Evolutionary conservation across 1,140 invertebrate genomes (phyloP).

Genomic region (Sipha flava): DNA sequence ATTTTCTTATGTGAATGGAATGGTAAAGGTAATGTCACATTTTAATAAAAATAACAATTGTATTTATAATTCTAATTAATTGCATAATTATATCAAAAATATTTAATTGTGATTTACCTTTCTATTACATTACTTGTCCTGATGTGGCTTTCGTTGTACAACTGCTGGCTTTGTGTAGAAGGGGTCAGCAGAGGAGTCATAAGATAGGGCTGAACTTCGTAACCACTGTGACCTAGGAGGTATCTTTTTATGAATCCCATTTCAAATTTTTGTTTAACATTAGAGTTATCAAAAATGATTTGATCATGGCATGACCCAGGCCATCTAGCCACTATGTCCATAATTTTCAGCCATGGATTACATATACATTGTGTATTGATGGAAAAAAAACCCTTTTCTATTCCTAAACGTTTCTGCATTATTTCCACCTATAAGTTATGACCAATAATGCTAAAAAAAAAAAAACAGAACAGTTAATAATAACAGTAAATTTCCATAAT

Average conservation of each 20-base stretch:
- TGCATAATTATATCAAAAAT: too few relatives aligned
- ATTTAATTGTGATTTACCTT: not conserved
- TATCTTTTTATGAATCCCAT: not conserved
- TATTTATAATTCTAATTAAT: too few relatives aligned
- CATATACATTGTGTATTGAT: not conserved
- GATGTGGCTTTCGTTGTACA: not conserved
- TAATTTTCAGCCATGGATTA: not conserved
- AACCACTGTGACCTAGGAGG: not conserved
- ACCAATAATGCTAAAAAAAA: too few relatives aligned
- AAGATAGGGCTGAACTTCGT: not conserved
- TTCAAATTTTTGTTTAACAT: not conserved
- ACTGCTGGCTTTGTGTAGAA: not conserved
- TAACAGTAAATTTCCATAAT: too few relatives aligned
- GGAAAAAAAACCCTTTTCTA: constrained; percentile 3
- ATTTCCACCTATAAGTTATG: too few relatives aligned
- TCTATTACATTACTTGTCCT: not conserved
- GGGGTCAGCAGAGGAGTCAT: not conserved
- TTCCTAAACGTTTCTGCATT: not conserved
- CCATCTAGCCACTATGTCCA: constrained; percentile 5
- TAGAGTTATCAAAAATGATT: not conserved
- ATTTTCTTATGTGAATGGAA: not conserved
- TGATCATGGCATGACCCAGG: not conserved
- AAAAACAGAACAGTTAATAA: too few relatives aligned
- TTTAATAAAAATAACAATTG: too few relatives aligned
- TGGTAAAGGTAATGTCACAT: too few relatives aligned